A percentile compares a stretch with the other conserved stretches of the same genome.
These are phyloP conservation scores for Gallinago undulata DNA, from an alignment of 2,113 vertebrate species.

Conservation along the genomic window DNA sequence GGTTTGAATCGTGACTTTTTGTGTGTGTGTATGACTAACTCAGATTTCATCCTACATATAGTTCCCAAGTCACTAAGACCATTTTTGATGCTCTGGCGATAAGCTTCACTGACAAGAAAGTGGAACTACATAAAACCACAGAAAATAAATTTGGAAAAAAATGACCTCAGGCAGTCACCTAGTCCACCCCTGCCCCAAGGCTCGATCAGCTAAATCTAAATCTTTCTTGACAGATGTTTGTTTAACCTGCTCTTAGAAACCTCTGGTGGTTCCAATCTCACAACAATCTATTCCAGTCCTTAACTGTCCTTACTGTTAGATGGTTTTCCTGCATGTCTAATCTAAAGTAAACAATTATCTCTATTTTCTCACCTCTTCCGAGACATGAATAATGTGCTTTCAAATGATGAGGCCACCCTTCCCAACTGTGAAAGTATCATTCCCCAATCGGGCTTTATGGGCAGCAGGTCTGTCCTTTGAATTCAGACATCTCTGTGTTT, in stretches of 20 bases:
- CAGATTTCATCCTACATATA: neutral
- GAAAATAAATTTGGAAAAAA: neutral
- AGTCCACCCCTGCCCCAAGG: neutral
- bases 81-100: neutral
- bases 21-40: neutral
- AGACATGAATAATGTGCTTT: neutral
- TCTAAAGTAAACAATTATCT: neutral
- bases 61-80: neutral
- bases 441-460: neutral
- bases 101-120: neutral
- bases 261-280: neutral
- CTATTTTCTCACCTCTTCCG: neutral
- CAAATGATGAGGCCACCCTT: neutral
- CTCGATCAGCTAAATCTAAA: neutral
- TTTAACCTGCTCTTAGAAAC: neutral
- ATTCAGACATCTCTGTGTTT: neutral
- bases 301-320: neutral
- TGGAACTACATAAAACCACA: neutral
- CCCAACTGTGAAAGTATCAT: neutral
- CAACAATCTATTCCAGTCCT: neutral
- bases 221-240: neutral
- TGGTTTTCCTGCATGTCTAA: neutral
- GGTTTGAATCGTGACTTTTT: neutral
- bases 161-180: neutral
- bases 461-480: neutral